Evolutionary conservation across 2,797 vertebrate genomes (phyloP), one percentile per base, ranked within the genome.

Genomic region (Notolabrus celidotus): DNA sequence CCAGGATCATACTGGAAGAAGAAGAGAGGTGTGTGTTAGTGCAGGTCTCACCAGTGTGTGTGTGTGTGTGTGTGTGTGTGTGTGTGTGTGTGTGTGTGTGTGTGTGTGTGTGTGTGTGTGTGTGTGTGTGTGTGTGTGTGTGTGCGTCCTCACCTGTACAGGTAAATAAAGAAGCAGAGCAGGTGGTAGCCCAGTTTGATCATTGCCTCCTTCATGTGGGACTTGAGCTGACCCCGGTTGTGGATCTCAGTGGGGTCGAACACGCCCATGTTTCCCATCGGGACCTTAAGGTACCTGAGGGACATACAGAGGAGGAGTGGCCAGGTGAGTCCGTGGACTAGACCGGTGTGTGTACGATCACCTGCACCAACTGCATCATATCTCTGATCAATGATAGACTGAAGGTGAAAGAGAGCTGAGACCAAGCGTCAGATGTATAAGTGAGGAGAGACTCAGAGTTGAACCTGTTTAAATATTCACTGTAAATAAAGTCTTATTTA

Each of bases 161-260:
- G 91, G 80, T 99, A 99, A 87, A 99, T 99, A 89, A 99, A 99
- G 93, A 99, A 99, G 90, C 97, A 99, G 56, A 99, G 96, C 77
- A 99, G 94, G 82, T 99, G 96, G 92, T 98, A 99, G n/a, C 98
- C 98, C 46, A 99, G 93, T 85, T 99, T 99, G 82, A 98, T 96
- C 98, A 99, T 99, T 81, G 97, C 95, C 86, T 99, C 98, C 77
- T 99, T 99, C 97, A 99, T 99, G 89, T 99, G 97, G 3, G 97
- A 96, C 87, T 99, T 99, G 38, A 99, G 93, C 78, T 98, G 97
- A 43, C 98, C 97, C 70, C 97, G 92, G 80, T 99, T 99, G 87
- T 99, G 98, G 82, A 99, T 99, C 93, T 99, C 98, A 25, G 98
- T 99, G 7, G 98, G 98, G 88, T 99, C 98, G 86, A 98, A 98